phyloP scores from a whole-genome alignment of 2,113 vertebrate genomes.

The Pao palembangensis region DNA sequence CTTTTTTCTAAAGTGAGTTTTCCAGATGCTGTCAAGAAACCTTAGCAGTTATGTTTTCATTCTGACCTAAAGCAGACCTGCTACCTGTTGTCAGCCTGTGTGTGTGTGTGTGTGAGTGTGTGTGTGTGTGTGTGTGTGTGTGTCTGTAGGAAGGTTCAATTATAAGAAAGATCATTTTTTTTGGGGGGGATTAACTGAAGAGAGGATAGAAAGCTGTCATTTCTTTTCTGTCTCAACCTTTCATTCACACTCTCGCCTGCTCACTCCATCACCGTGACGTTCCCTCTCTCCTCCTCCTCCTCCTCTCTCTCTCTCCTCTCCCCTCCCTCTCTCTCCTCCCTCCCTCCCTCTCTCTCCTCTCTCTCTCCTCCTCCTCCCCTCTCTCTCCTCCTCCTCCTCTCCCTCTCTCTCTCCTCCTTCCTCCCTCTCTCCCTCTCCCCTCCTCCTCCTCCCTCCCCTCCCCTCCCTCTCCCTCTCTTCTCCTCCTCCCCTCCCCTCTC shows the following conservation, averaged over 20 bases:
- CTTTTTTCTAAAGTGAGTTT: constrained; percentile 8
- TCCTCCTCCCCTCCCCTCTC: neutral
- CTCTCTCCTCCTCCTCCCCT: constrained; percentile 31
- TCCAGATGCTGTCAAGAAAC: constrained; percentile 33
- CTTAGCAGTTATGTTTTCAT: constrained; percentile 15
- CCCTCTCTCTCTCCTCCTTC: neutral
- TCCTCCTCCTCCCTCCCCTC: neutral
- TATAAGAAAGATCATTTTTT: no score
- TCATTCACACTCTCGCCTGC: constrained; percentile 40
- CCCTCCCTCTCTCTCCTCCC: constrained; percentile 35
- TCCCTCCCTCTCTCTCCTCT: constrained; percentile 14
- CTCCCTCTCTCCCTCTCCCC: neutral
- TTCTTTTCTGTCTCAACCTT: constrained; percentile 37
- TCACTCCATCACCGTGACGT: constrained; percentile 16
- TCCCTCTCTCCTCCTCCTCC: constrained; percentile 27
- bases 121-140: neutral
- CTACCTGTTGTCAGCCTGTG: constrained; percentile 1
- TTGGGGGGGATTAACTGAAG: no score
- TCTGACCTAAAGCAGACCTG: neutral
- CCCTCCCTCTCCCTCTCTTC: neutral
- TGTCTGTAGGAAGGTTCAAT: neutral
- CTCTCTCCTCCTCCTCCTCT: constrained; percentile 20
- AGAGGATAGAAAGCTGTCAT: no score
- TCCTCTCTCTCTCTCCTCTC: constrained; percentile 12
- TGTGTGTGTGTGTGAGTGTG: neutral